These are phyloP conservation scores for Chamaetylas fuelleborni DNA, from an alignment of 2,113 vertebrate genomes.

Conservation along the genomic window DNA sequence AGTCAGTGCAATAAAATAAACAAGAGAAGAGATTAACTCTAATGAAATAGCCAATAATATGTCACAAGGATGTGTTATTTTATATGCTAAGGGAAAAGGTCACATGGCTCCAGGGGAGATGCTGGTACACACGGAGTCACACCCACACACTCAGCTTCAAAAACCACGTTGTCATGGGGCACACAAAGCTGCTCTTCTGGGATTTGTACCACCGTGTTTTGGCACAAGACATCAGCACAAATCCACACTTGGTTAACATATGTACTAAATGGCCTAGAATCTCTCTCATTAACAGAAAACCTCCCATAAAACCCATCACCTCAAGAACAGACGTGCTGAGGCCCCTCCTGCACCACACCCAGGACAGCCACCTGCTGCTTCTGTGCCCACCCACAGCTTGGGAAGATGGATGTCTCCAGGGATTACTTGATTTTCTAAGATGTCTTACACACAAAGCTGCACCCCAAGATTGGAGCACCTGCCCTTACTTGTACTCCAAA, in stretches of 20 bases:
- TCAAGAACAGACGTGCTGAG: accelerated
- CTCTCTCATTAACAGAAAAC: neutral
- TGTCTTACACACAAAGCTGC: neutral
- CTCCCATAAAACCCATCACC: neutral
- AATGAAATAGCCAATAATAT: neutral
- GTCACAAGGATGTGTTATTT: neutral
- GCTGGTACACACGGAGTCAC: neutral
- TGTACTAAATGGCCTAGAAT: neutral
- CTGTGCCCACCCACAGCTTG: neutral
- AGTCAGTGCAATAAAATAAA: slow-evolving; percentile 38
- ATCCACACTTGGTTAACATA: neutral
- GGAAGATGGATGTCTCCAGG: neutral
- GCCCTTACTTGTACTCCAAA: neutral
- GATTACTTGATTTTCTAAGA: neutral
- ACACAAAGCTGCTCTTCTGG: neutral
- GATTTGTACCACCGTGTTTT: neutral
- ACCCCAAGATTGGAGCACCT: neutral
- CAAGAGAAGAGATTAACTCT: slow-evolving; percentile 36
- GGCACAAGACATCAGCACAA: neutral
- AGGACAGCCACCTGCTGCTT: neutral
- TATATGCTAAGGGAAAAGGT: neutral
- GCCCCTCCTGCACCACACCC: accelerated
- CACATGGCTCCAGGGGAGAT: neutral
- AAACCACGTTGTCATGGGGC: neutral
- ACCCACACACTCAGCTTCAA: neutral